A percentile compares a stretch with the other conserved stretches of the same genome.
These are phyloP conservation scores for cattle (Bos taurus) DNA, from an alignment of 2,113 vertebrate species.

Conservation along the genomic window DNA sequence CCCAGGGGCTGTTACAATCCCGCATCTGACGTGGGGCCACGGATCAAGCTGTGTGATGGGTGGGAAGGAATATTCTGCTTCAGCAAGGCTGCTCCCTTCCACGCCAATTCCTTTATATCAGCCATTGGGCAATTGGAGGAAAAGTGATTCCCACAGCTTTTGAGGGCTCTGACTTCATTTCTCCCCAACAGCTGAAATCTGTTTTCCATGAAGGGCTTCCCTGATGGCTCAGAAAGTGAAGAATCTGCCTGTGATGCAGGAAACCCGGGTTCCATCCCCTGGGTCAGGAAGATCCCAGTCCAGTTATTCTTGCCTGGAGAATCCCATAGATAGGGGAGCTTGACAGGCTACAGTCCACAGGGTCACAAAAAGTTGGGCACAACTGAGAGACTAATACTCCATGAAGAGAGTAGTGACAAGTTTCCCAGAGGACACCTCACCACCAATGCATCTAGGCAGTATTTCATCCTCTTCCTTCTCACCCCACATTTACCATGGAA, in stretches of 20 bases:
- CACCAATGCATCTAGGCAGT: no score
- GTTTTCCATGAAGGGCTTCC: background rate
- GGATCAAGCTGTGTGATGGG: background rate
- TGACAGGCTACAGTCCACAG: background rate
- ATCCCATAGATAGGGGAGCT: background rate
- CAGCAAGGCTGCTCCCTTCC: background rate
- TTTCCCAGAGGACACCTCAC: accelerated
- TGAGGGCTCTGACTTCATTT: background rate
- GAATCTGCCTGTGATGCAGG: background rate
- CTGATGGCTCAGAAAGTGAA: background rate
- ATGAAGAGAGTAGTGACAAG: background rate
- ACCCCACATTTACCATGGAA: background rate
- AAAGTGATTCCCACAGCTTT: background rate
- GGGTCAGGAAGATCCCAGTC: background rate
- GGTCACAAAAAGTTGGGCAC: background rate
- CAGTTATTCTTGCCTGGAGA: background rate
- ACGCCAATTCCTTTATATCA: background rate
- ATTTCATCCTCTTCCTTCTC: background rate
- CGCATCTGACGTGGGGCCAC: background rate
- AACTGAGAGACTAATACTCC: background rate
- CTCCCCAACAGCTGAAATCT: background rate
- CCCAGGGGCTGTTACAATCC: background rate
- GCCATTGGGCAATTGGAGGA: accelerated
- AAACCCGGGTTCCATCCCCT: background rate
- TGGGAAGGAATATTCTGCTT: background rate